Percentiles rank a stretch among this genome's conserved stretches.
Evolutionary conservation across 2,113 vertebrate genomes (phyloP).

Genomic region (Nematolebias whitei): DNA sequence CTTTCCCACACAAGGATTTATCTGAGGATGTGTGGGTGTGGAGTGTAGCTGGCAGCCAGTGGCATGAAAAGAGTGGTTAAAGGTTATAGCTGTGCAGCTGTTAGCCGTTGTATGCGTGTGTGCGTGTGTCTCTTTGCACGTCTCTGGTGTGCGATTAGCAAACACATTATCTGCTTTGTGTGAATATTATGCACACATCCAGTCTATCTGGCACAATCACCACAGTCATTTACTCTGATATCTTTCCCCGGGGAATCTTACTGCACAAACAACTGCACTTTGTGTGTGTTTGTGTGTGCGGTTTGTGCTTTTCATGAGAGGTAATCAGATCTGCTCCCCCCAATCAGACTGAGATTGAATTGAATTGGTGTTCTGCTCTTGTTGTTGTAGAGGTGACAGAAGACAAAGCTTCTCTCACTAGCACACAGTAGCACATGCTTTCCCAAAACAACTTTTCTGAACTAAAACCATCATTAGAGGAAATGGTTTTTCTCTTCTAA

Average conservation of each 20-base stretch:
- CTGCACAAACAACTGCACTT: conserved; percentile 63
- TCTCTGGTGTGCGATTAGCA: conserved; percentile 77
- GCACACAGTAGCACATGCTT: conserved; percentile 28
- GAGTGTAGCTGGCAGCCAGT: conserved; percentile 57
- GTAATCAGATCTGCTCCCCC: conserved; percentile 71
- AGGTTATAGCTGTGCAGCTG: conserved; percentile 73
- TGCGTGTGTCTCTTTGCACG: conserved; percentile 48
- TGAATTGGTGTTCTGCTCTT: conserved; percentile 59
- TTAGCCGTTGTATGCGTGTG: conserved; percentile 52
- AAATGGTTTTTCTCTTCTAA: conserved; percentile 27
- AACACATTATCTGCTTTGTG: conserved; percentile 74
- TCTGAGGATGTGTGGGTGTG: conserved; percentile 48
- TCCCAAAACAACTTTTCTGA: conserved; percentile 24
- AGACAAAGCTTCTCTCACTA: conserved; percentile 23
- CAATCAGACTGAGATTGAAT: conserved; percentile 73
- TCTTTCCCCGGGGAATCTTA: conserved; percentile 64
- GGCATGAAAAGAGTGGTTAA: conserved; percentile 69
- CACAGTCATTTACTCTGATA: conserved; percentile 65
- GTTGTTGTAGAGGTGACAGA: conserved; percentile 33
- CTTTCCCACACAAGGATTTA: conserved; percentile 37
- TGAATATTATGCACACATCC: conserved; percentile 75
- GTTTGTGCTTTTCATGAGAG: conserved; percentile 43
- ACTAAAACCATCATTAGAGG: conserved; percentile 58
- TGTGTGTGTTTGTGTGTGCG: conserved; percentile 20
- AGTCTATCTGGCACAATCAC: conserved; percentile 77